These are phyloP conservation scores for Xestobium rufovillosum DNA, from an alignment of 2,888 invertebrate genomes.

Conservation along the genomic window DNA sequence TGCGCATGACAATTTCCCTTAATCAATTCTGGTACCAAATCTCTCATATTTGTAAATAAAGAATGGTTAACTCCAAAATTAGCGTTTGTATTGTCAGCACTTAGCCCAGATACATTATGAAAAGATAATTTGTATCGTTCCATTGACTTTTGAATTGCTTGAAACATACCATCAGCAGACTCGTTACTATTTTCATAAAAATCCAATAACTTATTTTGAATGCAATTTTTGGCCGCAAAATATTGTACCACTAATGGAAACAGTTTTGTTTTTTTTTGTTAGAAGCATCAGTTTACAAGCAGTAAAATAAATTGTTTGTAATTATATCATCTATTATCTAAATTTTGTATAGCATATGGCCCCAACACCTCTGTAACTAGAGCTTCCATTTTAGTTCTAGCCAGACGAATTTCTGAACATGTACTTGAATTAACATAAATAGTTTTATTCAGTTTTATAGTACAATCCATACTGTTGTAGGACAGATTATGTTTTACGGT, in stretches of 20 bases:
- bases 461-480: conserved; percentile 29
- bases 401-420: conserved; percentile 4
- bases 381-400: conserved; percentile 12
- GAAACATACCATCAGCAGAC: conserved; percentile 21
- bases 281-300: conserved; percentile 22
- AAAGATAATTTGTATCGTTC: conserved; percentile 24
- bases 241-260: conserved; percentile 22
- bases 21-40: conserved; percentile 17
- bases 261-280: conserved; percentile 24
- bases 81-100: conserved; percentile 33
- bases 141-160: conserved; percentile 23
- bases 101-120: conserved; percentile 28
- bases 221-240: conserved; percentile 19
- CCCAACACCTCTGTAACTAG: conserved; percentile 7
- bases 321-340: conserved; percentile 15
- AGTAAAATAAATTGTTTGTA: conserved; percentile 3
- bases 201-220: conserved; percentile 22
- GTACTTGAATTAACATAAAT: conserved; percentile 15
- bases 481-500: conserved; percentile 31
- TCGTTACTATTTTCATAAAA: conserved; percentile 22
- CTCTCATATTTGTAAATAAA: conserved; percentile 20
- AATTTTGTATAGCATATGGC: conserved; percentile 7
- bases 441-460: conserved; percentile 12
- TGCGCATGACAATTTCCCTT: conserved; percentile 25
- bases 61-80: conserved; percentile 19